Percentiles rank a stretch among this genome's conserved stretches.
These are phyloP conservation scores for Thamnophis elegans DNA, from an alignment of 2,797 vertebrate genomes.

Conservation along the genomic window DNA sequence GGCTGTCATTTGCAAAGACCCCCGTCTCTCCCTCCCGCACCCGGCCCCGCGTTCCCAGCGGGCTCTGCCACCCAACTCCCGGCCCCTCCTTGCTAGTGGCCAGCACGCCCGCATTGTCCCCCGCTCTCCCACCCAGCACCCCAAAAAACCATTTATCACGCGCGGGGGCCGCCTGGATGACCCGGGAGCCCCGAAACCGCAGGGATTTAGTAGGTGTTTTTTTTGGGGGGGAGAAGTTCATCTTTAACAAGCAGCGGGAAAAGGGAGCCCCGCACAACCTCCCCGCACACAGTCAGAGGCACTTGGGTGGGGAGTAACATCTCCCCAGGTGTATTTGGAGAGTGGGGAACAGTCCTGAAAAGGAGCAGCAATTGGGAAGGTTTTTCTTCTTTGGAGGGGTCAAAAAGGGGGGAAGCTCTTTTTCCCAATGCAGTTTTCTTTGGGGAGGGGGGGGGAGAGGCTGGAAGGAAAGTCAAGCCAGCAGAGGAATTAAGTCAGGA, in stretches of 20 bases:
- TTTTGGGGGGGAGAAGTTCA: background rate
- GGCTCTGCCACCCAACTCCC: background rate
- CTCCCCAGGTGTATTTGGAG: background rate
- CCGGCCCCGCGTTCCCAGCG: background rate
- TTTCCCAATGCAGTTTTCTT: background rate
- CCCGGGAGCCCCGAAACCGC: background rate
- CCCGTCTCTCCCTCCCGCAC: background rate
- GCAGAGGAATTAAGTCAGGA: background rate
- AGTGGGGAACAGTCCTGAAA: background rate
- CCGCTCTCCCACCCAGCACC: background rate
- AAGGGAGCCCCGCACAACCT: fast-evolving
- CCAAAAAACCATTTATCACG: background rate
- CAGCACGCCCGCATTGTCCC: background rate
- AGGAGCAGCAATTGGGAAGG: background rate
- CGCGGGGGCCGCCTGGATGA: background rate
- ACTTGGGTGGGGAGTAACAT: background rate
- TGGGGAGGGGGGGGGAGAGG: no score
- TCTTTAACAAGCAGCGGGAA: background rate
- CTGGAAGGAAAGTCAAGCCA: background rate
- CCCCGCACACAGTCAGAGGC: background rate
- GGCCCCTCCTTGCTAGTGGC: background rate
- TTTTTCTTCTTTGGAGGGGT: background rate
- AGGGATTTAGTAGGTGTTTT: background rate
- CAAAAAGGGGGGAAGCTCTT: no score
- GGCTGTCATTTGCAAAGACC: background rate